Base-by-base conservation (phyloP, 2,888 invertebrate species). In the Drosophila lutescens region DNA sequence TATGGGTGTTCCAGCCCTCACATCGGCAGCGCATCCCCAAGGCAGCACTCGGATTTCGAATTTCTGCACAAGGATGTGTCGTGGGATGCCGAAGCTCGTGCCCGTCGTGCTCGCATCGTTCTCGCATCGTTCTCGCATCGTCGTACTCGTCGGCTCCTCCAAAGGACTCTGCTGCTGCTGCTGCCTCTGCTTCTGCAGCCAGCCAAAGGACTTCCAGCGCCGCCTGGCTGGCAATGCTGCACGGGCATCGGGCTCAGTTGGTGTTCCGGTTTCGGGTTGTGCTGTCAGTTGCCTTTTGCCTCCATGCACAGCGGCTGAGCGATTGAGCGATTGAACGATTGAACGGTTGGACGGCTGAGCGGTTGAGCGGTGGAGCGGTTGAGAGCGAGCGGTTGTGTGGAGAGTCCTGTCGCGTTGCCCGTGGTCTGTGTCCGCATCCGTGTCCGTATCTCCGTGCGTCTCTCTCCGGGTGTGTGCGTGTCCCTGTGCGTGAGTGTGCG, bases 241-340 rank as follows among this genome's bases (percentile, higher is more conserved):
- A 73, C 84, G 75, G 75, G 80, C 81, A 81, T 76, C 84, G 88
- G 79, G 82, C 91, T 92, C 91, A 92, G 92, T 92, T 92, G 92
- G 92, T 92, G 92, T 92, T 92, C 92, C 92, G 92, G 92, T 92
- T 92, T 92, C 92, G 92, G 92, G 92, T 92, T 91, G 92, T 92
- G 92, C 91, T 92, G 92, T 92, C 91, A 91, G 92, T 91, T 92
- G 92, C 91, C 92, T 92, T 92, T 86, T 92, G 91, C 89, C 91
- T 91, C 89, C 86, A 83, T 79, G 81, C 75, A 74, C 66, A 60
- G 56, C 46, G 66, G 74, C 72, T 60, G 69, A 71, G 47, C 40
- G 72, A 60, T 50, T 56, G 70, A 65, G 65, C 47, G 62, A 65
- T 65, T 63, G 62, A 63, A 47, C 50, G 58, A 26, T 40, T 58